Conservation (phyloP, 2,888 invertebrate genomes). For the Sylvicola fuscatus region DNA sequence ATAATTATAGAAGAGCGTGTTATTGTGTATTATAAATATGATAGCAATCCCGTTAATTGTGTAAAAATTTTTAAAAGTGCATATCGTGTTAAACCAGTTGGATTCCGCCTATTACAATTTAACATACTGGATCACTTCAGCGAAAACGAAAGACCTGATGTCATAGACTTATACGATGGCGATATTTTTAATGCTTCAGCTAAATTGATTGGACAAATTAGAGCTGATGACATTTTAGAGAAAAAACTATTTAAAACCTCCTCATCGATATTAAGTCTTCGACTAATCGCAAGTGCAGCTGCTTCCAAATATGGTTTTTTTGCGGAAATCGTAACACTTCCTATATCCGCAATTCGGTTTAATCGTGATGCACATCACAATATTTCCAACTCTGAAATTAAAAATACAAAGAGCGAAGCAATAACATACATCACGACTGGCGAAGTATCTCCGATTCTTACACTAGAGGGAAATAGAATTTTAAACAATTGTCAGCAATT, state of each 20-base stretch:
- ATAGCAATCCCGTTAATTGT: conserved; percentile 89
- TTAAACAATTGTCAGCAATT: conserved; percentile 68
- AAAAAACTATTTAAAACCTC: conserved; percentile 55
- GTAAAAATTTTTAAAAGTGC: conserved; percentile 88
- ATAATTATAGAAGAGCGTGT: conserved; percentile 77
- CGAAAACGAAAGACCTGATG: conserved; percentile 62
- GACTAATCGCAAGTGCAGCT: conserved; percentile 87
- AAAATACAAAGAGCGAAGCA: conserved; percentile 69
- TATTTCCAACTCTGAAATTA: conserved; percentile 61
- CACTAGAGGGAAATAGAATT: conserved; percentile 72
- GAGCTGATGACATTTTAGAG: conserved; percentile 46
- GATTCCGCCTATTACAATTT: conserved; percentile 74
- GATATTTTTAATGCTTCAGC: conserved; percentile 76
- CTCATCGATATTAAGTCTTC: conserved; percentile 67
- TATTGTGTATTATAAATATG: conserved; percentile 89
- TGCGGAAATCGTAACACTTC: conserved; percentile 88
- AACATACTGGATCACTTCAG: conserved; percentile 78
- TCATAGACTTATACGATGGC: conserved; percentile 75
- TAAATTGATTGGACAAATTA: conserved; percentile 45
- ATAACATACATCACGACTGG: conserved; percentile 78
- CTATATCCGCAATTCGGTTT: conserved; percentile 75
- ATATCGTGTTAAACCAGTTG: conserved; percentile 68
- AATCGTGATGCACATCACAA: conserved; percentile 83
- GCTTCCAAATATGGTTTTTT: conserved; percentile 89
- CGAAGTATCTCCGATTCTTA: conserved; percentile 81